A percentile compares a stretch with the other conserved stretches of the same genome.
phyloP scores from a whole-genome alignment of 2,113 vertebrate species.

The Lepisosteus oculatus region DNA sequence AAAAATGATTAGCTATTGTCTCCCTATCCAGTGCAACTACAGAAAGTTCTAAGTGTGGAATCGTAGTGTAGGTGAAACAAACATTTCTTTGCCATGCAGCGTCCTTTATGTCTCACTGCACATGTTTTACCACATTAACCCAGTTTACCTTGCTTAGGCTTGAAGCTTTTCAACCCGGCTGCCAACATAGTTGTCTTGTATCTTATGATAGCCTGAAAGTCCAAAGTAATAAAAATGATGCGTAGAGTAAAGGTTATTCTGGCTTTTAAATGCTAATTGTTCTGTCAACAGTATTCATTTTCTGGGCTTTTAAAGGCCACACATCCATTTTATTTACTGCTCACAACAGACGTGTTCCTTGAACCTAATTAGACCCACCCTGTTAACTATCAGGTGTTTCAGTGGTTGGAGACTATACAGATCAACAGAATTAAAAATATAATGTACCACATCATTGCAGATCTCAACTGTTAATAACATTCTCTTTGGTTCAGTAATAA shows the following conservation, averaged over 20 bases:
- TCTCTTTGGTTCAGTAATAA: background rate
- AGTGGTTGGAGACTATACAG: conserved; percentile 19
- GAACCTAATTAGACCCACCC: conserved; percentile 49
- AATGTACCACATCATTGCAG: background rate
- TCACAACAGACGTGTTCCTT: conserved; percentile 46
- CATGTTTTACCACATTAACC: conserved; percentile 64
- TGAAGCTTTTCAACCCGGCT: conserved; percentile 19
- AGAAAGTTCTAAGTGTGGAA: too few species aligned
- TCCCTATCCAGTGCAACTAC: too few species aligned
- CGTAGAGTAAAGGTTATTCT: conserved; percentile 79
- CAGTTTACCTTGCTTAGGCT: conserved; percentile 49
- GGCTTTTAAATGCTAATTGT: conserved; percentile 85
- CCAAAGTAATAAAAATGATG: conserved; percentile 72
- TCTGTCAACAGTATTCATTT: conserved; percentile 82
- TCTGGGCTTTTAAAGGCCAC: conserved; percentile 74
- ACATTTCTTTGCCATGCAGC: conserved; percentile 4
- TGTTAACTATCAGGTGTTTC: conserved; percentile 45
- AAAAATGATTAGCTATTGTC: too few species aligned
- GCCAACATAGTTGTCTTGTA: conserved; percentile 16
- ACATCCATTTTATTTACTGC: conserved; percentile 61
- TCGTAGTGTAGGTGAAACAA: background rate
- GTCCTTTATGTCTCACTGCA: conserved; percentile 80
- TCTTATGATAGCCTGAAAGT: conserved; percentile 61
- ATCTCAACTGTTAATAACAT: background rate
- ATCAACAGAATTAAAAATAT: background rate